Base-by-base conservation (phyloP, 2,113 vertebrate genomes). In the Tragelaphus buxtoni region DNA sequence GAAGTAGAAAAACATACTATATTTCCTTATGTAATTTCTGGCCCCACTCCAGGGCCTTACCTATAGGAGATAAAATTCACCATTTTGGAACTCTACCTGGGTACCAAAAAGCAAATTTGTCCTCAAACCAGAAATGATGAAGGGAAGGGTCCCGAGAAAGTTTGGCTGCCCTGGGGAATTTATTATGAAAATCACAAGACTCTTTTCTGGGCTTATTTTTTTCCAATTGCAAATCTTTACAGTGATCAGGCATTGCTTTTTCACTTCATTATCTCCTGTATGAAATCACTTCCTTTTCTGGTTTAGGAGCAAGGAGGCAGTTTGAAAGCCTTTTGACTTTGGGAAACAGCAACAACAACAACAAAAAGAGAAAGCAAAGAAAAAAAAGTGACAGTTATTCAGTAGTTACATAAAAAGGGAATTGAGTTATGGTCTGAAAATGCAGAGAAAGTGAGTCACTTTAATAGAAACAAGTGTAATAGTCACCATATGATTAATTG, bases 401-500 rank as follows among this genome's bases (percentile, higher is more conserved):
- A 60, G 96, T 96, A 88, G 56, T 97, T 85, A 95, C 96, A 97
- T 94, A 94, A 97, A 98, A 83, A 90, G 53, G 26, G 76, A 97
- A 97, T 95, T 95, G 84, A 97, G 95, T 69, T 94, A 79, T 47
- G 65, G 95, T 87, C 92, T 98, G 39, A 96, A 98, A 98, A 94
- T 83, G 17, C 32, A 97, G 47, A 24, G 74, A 89, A 86, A 95
- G 77, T 97, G 76, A 97, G 77, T 96, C 93, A 94, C 94, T 97
- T 97, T 81, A 94, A 88, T 88, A 96, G 94, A 95, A 95, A 93
- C 90, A 94, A 97, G 85, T 96, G 69, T 80, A 93, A 96, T 45
- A 90, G 76, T 90, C 97, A 96, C 26, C 80, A 39, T 74, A 53
- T 98, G 83, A 97, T 98, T 97, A 95, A 98, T 96, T 97, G 92